Percentiles rank a stretch among this genome's conserved stretches.
Evolutionary conservation across 1,140 invertebrate genomes (phyloP).

Genomic region (Megathymus violae): DNA sequence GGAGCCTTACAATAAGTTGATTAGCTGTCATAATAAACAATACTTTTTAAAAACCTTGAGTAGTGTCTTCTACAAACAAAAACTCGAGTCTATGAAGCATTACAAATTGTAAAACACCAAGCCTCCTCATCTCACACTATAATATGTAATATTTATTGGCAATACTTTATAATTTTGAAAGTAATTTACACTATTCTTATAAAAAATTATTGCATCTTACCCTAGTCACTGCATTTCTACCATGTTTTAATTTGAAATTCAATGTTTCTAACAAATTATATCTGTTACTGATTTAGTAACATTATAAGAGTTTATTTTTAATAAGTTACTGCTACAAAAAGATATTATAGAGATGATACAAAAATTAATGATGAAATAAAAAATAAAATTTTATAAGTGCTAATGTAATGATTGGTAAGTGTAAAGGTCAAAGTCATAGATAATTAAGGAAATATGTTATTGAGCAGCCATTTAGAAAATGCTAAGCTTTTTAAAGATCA

Average conservation of each 20-base stretch:
- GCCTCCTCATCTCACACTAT: neutral
- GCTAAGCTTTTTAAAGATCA: no score
- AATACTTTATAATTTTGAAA: slow-evolving; percentile 24
- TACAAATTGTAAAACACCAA: no score
- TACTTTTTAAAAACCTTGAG: no score
- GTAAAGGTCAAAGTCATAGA: no score
- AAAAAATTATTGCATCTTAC: slow-evolving; percentile 34
- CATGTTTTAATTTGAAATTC: slow-evolving; percentile 26
- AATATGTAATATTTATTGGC: neutral
- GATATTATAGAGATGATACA: neutral
- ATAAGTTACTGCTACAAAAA: neutral
- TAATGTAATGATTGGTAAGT: no score
- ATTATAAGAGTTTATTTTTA: neutral
- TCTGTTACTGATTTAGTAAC: neutral
- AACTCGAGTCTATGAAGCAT: no score
- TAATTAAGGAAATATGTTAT: no score
- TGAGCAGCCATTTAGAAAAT: no score
- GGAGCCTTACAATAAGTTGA: neutral
- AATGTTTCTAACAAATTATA: neutral
- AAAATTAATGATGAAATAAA: no score
- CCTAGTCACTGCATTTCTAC: slow-evolving; percentile 24
- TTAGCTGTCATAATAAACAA: no score
- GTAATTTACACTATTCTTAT: slow-evolving; percentile 18
- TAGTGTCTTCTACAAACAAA: no score
- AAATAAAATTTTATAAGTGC: no score